A percentile compares a stretch with the other conserved stretches of the same genome.
Evolutionary conservation across 35 echinoderm and acorn worm species (phyloP).

Genomic region (Ophioderma brevispina): DNA sequence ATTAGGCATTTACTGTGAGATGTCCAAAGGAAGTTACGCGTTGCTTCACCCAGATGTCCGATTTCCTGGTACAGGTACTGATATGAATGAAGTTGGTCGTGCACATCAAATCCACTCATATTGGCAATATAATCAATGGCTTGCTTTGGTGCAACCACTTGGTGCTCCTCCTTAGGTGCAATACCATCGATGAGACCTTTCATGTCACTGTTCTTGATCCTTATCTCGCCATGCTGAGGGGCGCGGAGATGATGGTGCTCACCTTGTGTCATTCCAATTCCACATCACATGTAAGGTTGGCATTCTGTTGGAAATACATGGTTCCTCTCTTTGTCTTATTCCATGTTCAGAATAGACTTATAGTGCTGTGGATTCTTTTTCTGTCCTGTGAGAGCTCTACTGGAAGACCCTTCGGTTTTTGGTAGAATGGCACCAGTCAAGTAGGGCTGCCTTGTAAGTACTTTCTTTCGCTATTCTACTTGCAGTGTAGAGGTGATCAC

Average conservation of each 20-base stretch:
- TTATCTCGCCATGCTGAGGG: not conserved
- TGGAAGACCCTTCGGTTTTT: constrained; percentile 14
- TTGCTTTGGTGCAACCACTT: not conserved
- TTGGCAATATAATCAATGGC: not conserved
- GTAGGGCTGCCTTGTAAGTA: constrained; percentile 13
- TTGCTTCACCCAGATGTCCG: not conserved
- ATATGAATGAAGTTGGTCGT: constrained; percentile 1
- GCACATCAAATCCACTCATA: not conserved
- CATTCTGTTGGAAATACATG: constrained; percentile 10
- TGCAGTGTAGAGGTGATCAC: constrained; percentile 44
- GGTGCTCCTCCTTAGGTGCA: not conserved
- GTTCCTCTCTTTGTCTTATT: not conserved
- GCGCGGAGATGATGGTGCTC: not conserved
- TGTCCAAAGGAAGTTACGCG: not conserved
- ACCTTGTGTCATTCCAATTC: constrained; percentile 23
- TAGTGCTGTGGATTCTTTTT: not conserved
- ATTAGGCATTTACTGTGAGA: not conserved
- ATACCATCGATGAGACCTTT: not conserved
- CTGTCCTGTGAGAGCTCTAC: not conserved
- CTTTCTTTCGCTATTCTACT: not conserved
- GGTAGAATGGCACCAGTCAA: constrained; percentile 21
- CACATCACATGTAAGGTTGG: not conserved
- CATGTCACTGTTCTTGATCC: not conserved
- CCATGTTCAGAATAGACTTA: not conserved
- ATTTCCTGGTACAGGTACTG: not conserved